Evolutionary conservation across 2,113 vertebrate genomes (phyloP), one percentile per base, ranked within the genome.

Genomic region (Pedionomus torquatus): DNA sequence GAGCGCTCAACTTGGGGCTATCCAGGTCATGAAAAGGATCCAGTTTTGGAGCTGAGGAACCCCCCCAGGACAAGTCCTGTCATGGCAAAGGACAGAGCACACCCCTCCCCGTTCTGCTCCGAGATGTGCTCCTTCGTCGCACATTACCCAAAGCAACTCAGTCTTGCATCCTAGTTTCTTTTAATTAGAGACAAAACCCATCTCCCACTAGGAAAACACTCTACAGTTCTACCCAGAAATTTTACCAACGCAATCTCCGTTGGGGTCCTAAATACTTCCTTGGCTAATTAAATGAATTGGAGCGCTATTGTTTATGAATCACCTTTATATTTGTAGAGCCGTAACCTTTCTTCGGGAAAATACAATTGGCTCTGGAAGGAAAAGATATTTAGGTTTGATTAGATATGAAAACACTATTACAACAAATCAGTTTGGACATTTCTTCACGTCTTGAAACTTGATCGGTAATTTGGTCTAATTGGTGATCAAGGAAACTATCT

Each of bases 401-500:
- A 98, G 98, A 98, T 99, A 98, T 97, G 97, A 98, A 98, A 98
- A 98, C 98, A 98, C 96, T 98, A 96, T 98, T 98, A 98, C 95
- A 98, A 96, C 98, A 97, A 96, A 98, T 98, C 98, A 98, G 98
- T 94, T 98, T 96, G 94, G 98, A 97, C 98, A 98, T 98, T 98
- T 98, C 97, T 98, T 98, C 98, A 98, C 97, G 98, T 98, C 96
- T 98, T 98, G 99, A 99, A 99, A 99, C 98, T 98, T 98, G 99
- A 99, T 99, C 99, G 39, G 98, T 97, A 98, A 98, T 99, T 98
- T 97, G 98, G 98, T 99, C 98, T 99, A 99, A 99, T 99, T 99
- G 99, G 98, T 99, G 99, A 99, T 99, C 99, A 98, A 98, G 99
- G 98, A 99, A 99, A 98, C 98, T 98, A 98, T 98, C 99, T 99